These are phyloP conservation scores for Halcyon senegalensis DNA, from an alignment of 2,113 vertebrate genomes.

Conservation along the genomic window DNA sequence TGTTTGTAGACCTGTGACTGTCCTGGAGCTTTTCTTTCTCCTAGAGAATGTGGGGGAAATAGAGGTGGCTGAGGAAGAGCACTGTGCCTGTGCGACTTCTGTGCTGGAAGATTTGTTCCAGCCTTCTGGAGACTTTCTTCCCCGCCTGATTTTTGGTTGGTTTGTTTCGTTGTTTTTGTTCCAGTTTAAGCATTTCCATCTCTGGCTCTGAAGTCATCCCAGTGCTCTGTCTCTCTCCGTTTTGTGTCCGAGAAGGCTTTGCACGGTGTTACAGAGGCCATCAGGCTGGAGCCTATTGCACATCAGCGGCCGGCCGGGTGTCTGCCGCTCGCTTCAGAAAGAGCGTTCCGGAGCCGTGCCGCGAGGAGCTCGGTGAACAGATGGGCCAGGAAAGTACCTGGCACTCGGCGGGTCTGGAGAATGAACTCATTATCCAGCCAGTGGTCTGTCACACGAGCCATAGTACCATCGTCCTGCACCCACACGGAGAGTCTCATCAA, in stretches of 20 bases:
- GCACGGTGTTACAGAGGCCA: background rate
- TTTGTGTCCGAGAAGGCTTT: background rate
- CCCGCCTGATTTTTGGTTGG: background rate
- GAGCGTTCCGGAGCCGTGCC: background rate
- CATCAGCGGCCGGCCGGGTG: background rate
- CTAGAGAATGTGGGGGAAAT: background rate
- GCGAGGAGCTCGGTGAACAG: background rate
- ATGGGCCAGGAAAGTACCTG: conserved; percentile 28
- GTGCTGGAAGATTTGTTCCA: background rate
- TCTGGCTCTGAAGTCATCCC: background rate
- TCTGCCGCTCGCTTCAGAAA: background rate
- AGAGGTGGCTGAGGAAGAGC: background rate
- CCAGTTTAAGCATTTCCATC: background rate
- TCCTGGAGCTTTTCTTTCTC: background rate
- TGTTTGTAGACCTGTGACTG: background rate
- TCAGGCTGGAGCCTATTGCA: background rate
- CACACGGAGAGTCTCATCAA: background rate
- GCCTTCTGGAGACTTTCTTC: background rate
- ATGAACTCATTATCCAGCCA: conserved; percentile 47
- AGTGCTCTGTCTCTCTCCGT: background rate
- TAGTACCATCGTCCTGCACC: background rate
- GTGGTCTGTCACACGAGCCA: background rate
- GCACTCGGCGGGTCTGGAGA: conserved; percentile 4
- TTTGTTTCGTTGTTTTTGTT: background rate
- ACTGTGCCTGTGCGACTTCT: fast-evolving